Evolutionary conservation across 2,888 invertebrate species (phyloP), one percentile per base, ranked within the genome.

Genomic region (Mythimna ferrago): DNA sequence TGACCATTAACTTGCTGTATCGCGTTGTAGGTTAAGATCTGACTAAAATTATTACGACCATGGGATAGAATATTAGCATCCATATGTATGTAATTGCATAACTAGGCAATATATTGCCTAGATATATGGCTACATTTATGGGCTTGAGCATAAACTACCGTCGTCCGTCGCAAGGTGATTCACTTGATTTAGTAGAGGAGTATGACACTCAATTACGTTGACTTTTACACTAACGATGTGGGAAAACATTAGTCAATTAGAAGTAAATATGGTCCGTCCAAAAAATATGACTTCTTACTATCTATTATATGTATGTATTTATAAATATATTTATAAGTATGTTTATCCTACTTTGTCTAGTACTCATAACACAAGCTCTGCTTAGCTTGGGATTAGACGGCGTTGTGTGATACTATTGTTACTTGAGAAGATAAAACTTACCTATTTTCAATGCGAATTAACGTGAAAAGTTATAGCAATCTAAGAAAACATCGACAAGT

Each of bases 41-140:
- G 21, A 51, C 65, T 60, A 14, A 64, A 60, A 56, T 54, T 7
- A 80, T 80, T 65, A 78, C 53, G 11, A 53, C 48, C 61, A 2
- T 48, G 14, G 26, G 6, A 76, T 66, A 71, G n/a, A 11, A 60
- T 75, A 66, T 67, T 67, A 81, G 57, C 64, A 71, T 76, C 41
- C 48, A 41, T 35, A 35, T 32, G 11, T 35, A 41, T 38, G 10
- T 60, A 63, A 63, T 62, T 80, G 48, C 63, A 54, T 73, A 81
- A 66, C 61, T 72, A 44, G 68, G 16, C 58, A 66, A 68, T 78
- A 65, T 66, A 80, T 68, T 58, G 51, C 66, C 44, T 44, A 56
- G 62, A 80, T 63, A 68, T 81, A 77, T 77, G 61, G 51, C 64
- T 35, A 71, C 72, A 77, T 77, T 80, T 73, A 73, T 66, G 72